These are phyloP conservation scores for Brachionus plicatilis DNA, from an alignment of 1,140 invertebrate genomes.

Conservation along the genomic window DNA sequence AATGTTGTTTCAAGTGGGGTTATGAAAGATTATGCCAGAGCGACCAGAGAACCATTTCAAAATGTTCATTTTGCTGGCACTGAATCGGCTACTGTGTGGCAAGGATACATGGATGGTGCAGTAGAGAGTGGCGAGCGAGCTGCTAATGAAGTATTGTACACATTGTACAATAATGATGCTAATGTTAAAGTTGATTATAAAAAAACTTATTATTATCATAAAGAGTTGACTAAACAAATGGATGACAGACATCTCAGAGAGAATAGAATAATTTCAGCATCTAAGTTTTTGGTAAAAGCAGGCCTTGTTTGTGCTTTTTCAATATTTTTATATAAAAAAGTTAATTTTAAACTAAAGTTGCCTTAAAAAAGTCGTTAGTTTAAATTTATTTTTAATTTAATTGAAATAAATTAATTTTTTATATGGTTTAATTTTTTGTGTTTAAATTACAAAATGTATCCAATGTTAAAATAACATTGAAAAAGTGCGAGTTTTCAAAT, in stretches of 20 bases:
- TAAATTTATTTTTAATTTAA: neutral
- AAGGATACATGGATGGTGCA: slow-evolving; percentile 57
- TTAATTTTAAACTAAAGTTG: neutral
- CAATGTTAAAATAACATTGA: no score
- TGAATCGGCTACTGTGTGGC: slow-evolving; percentile 54
- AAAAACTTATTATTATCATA: slow-evolving; percentile 34
- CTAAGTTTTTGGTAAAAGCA: neutral
- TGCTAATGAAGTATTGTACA: slow-evolving; percentile 48
- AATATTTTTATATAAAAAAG: neutral
- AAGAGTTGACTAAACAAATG: neutral
- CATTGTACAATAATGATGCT: neutral
- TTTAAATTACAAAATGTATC: no score
- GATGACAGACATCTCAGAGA: neutral
- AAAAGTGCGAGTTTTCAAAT: no score
- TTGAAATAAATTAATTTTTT: no score
- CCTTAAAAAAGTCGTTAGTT: neutral
- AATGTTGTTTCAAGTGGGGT: slow-evolving; percentile 48
- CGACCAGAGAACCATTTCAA: slow-evolving; percentile 43
- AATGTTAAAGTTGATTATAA: neutral
- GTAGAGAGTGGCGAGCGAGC: slow-evolving; percentile 53
- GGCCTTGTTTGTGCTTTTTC: neutral
- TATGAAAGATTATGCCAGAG: slow-evolving; percentile 41
- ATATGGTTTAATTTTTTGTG: no score
- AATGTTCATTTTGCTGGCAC: slow-evolving; percentile 55
- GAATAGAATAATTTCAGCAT: neutral